Evolutionary conservation across 2,888 invertebrate species (phyloP), one percentile per base, ranked within the genome.

Genomic region (Eupithecia dodoneata): DNA sequence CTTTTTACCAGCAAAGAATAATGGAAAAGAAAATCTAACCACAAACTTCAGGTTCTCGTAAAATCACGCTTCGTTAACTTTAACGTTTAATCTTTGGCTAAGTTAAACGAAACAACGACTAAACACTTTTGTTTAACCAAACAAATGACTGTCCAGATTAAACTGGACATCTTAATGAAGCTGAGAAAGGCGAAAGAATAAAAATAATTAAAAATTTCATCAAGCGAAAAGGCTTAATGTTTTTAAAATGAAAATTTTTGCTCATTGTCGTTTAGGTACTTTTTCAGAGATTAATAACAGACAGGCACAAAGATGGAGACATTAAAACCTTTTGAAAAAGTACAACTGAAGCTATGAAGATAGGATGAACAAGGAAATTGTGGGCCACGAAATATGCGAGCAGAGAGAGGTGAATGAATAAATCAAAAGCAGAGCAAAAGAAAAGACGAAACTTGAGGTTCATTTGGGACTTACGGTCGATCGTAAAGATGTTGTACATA

Each of bases 251-350:
- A 89, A 87, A 84, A 85, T 85, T 83, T 77, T 82, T 83, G 80
- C 85, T 88, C 88, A 91, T 91, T 92, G 92, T 91, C 90, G 87
- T 84, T 86, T 78, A 42, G 66, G 15, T 79, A 86, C 85, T 88
- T 86, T 91, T 90, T 92, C 87, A 88, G 86, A 91, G 93, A 92
- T 94, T 94, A 93, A 94, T 94, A 93, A 92, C 87, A 85, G 81
- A 85, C 87, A 85, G 88, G 88, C 87, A 90, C 90, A 90, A 90
- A 89, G 92, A 93, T 91, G 92, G 88, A 90, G 92, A 92, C 91
- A 89, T 91, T 91, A 91, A 90, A 93, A 90, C 88, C 88, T 91
- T 91, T 88, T 87, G 87, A 87, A 89, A 91, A 92, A 90, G 91
- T 89, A 89, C 88, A 88, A 86, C 86, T 83, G 84, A 84, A 76